A percentile compares a stretch with the other conserved stretches of the same genome.
Evolutionary conservation across 2,797 vertebrate genomes (phyloP).

Genomic region (Apodemus agrarius): DNA sequence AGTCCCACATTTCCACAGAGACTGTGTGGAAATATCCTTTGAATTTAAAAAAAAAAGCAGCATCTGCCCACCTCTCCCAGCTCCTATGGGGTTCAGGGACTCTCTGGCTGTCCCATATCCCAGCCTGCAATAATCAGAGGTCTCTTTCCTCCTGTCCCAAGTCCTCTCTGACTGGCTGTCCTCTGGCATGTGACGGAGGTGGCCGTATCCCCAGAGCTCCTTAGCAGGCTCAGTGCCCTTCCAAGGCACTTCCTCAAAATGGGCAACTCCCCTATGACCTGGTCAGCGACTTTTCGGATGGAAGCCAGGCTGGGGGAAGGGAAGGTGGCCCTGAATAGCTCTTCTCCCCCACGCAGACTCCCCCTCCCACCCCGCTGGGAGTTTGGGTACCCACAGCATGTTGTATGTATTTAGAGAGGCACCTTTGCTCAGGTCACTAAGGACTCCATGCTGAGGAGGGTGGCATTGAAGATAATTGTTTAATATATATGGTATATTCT

Average conservation of each 20-base stretch:
- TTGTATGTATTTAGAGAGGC: slow-evolving; percentile 66
- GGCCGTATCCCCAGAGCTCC: neutral
- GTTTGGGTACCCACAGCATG: neutral
- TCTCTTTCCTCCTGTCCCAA: neutral
- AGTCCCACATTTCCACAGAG: neutral
- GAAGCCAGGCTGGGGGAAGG: neutral
- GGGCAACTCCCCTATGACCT: neutral
- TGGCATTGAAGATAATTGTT: slow-evolving; percentile 77
- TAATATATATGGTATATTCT: slow-evolving; percentile 84
- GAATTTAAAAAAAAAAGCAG: slow-evolving; percentile 19
- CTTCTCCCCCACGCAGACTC: too few relatives aligned
- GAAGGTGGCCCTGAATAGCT: neutral
- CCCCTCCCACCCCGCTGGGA: neutral
- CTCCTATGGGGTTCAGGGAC: slow-evolving; percentile 45
- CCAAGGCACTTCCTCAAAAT: neutral
- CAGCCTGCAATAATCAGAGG: slow-evolving; percentile 54
- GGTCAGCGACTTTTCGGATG: neutral
- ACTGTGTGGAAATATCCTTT: slow-evolving; percentile 1
- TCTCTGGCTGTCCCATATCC: neutral
- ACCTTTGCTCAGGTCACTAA: slow-evolving; percentile 46
- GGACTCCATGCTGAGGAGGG: slow-evolving; percentile 69
- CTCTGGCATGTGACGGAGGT: neutral
- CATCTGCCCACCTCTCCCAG: slow-evolving; percentile 55
- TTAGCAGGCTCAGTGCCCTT: neutral
- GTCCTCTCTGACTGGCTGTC: neutral